Conservation (phyloP, 2,113 vertebrate genomes). For the Anoura caudifer region DNA sequence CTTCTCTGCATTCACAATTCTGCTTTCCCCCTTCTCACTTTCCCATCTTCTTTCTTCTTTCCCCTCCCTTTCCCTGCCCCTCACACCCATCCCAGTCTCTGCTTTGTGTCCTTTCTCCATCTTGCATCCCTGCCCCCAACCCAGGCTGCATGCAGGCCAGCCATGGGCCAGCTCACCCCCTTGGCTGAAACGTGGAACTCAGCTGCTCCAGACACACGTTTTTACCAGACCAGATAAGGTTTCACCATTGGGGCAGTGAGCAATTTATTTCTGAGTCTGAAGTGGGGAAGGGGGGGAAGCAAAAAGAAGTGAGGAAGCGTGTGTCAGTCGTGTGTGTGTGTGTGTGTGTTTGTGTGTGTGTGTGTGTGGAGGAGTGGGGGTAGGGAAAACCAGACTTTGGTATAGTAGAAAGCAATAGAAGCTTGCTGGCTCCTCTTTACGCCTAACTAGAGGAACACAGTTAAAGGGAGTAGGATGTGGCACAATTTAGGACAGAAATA, state of each 20-base stretch:
- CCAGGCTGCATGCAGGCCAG: background rate
- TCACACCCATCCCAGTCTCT: background rate
- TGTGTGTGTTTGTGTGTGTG: background rate
- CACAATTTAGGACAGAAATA: background rate
- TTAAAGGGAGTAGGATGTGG: background rate
- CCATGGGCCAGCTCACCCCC: background rate
- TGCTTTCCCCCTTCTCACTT: background rate
- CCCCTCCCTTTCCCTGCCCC: background rate
- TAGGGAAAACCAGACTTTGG: background rate
- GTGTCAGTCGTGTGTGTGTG: background rate
- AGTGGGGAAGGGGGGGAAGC: background rate
- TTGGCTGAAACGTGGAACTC: conserved; percentile 34
- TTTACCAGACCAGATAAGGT: conserved; percentile 64
- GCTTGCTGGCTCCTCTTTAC: background rate
- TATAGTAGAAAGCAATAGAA: background rate
- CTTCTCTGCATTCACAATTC: background rate
- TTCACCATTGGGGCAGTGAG: conserved; percentile 59
- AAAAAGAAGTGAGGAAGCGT: background rate
- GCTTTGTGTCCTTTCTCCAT: background rate
- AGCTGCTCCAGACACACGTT: conserved; percentile 31
- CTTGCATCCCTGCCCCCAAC: background rate
- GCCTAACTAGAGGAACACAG: background rate
- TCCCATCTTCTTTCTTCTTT: background rate
- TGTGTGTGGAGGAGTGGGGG: background rate
- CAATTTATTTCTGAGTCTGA: conserved; percentile 59